These are phyloP conservation scores for Cryptosula pallasiana DNA, from an alignment of 2,888 invertebrate species.

Conservation along the genomic window DNA sequence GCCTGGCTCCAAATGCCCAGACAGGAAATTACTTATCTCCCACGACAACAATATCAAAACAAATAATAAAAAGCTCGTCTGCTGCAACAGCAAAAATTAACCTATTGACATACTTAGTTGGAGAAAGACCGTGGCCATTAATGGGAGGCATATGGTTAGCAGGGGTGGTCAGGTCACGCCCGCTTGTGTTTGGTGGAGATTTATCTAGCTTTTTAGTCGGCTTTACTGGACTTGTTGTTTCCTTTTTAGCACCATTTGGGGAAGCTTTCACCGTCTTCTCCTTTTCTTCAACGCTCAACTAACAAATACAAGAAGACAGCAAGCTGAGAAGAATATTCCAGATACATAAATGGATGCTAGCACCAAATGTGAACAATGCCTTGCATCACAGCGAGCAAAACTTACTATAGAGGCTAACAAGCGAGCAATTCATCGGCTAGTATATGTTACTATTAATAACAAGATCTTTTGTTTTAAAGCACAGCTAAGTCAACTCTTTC, in stretches of 20 bases:
- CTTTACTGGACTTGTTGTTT: neutral
- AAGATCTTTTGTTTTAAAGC: neutral
- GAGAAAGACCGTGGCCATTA: neutral
- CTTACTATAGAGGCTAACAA: too few relatives aligned
- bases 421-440: too few relatives aligned
- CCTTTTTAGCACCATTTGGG: neutral
- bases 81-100: too few relatives aligned
- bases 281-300: neutral
- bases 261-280: neutral
- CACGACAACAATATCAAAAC: too few relatives aligned
- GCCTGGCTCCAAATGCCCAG: too few relatives aligned
- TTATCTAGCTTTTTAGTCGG: conserved; percentile 4
- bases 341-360: too few relatives aligned
- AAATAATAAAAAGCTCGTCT: too few relatives aligned
- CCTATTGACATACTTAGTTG: conserved; percentile 3
- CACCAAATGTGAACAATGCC: too few relatives aligned
- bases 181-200: neutral
- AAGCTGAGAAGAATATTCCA: too few relatives aligned
- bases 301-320: neutral
- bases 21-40: too few relatives aligned
- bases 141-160: conserved; percentile 6
- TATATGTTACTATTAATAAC: neutral
- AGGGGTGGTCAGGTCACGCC: neutral
- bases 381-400: too few relatives aligned
- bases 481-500: neutral